Conservation (phyloP, 64 coral and sea anemone species). For the Actinia equina region DNA sequence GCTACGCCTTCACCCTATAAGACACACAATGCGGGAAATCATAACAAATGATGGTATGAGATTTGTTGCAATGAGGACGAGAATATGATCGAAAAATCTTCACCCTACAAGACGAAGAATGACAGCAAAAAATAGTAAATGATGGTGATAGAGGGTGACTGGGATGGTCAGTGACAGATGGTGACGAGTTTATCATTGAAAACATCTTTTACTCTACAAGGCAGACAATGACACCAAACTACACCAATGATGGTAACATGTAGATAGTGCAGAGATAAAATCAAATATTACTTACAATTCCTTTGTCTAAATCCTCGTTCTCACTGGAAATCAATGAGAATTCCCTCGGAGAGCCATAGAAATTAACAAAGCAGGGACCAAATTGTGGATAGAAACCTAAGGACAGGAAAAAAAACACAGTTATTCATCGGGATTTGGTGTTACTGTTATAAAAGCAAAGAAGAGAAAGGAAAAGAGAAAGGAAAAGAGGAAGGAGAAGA, state of each 20-base stretch:
- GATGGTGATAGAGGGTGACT: background rate
- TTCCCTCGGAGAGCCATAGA: slow-evolving; percentile 48
- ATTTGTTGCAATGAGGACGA: too few species aligned
- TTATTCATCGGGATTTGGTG: background rate
- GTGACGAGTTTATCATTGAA: too few species aligned
- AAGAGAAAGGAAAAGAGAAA: background rate
- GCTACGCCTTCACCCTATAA: slow-evolving; percentile 83
- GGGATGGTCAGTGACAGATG: too few species aligned
- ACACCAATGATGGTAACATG: too few species aligned
- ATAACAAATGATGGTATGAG: too few species aligned
- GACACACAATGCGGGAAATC: background rate
- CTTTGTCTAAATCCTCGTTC: slow-evolving; percentile 32
- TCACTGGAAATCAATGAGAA: slow-evolving; percentile 5
- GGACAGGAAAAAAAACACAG: background rate
- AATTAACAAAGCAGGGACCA: slow-evolving; percentile 44
- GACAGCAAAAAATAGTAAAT: background rate
- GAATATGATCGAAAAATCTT: too few species aligned
- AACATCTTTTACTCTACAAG: too few species aligned
- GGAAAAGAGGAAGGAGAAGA: background rate
- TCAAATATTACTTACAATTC: slow-evolving; percentile 35
- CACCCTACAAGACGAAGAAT: slow-evolving; percentile 38
- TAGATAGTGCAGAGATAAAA: too few species aligned
- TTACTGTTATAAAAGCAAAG: too few species aligned
- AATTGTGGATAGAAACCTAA: slow-evolving; percentile 36
- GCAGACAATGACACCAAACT: too few species aligned